Conservation (phyloP, 2,113 vertebrate genomes). For the Puntigrus tetrazona region DNA sequence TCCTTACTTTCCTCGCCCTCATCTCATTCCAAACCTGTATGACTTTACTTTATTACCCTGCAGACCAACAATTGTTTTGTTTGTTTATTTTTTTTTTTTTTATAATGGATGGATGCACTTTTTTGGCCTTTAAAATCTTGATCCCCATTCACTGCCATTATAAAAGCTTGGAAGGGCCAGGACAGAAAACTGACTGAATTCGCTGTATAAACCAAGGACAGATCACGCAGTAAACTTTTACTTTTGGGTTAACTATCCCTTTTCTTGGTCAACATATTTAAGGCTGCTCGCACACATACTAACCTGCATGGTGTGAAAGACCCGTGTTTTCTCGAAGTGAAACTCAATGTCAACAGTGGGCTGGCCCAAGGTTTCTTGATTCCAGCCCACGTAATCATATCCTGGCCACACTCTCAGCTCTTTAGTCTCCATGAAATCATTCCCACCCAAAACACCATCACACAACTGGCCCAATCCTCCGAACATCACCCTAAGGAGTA, state of each 20-base stretch:
- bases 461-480: slow-evolving; percentile 90
- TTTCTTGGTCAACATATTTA: background rate
- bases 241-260: background rate
- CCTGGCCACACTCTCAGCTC: slow-evolving; percentile 89
- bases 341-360: slow-evolving; percentile 88
- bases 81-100: too few relatives aligned
- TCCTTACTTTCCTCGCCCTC: slow-evolving; percentile 10
- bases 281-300: slow-evolving; percentile 52
- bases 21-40: background rate
- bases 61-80: too few relatives aligned
- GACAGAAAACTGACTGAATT: too few relatives aligned
- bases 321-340: slow-evolving; percentile 83
- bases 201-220: too few relatives aligned
- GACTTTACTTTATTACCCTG: background rate
- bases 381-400: slow-evolving; percentile 94
- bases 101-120: too few relatives aligned
- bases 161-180: too few relatives aligned
- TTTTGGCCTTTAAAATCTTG: too few relatives aligned
- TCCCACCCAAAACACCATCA: slow-evolving; percentile 85
- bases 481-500: slow-evolving; percentile 80
- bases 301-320: slow-evolving; percentile 88
- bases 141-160: too few relatives aligned
- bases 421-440: slow-evolving; percentile 85
- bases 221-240: background rate
- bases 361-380: slow-evolving; percentile 74